A percentile compares a stretch with the other conserved stretches of the same genome.
phyloP scores from a whole-genome alignment of 2,113 vertebrate genomes.

The Amazona guildingii region DNA sequence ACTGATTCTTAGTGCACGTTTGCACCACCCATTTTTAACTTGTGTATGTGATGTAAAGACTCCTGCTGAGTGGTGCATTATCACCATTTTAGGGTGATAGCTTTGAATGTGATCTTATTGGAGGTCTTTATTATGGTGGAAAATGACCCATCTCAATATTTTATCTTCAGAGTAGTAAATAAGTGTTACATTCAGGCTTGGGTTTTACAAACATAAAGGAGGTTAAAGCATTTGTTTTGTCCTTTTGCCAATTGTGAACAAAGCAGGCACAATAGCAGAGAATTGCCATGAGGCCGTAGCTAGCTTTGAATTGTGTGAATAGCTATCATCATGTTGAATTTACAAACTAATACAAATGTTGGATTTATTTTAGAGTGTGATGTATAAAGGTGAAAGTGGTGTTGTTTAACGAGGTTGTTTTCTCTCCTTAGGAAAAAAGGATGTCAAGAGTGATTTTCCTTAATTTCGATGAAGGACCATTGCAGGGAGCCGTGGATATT shows the following conservation, averaged over 20 bases:
- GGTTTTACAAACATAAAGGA: neutral
- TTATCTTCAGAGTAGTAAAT: neutral
- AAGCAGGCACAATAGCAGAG: neutral
- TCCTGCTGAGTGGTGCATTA: slow-evolving; percentile 88
- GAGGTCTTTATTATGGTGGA: slow-evolving; percentile 84
- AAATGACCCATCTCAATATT: slow-evolving; percentile 78
- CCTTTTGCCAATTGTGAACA: neutral
- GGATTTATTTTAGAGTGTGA: neutral
- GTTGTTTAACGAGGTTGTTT: neutral
- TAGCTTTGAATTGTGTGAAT: neutral
- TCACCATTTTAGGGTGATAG: slow-evolving; percentile 89
- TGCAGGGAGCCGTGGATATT: slow-evolving; percentile 27
- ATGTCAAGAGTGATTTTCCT: slow-evolving; percentile 33
- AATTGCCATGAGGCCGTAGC: neutral
- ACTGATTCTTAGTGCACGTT: slow-evolving; percentile 58
- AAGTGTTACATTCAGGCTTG: neutral
- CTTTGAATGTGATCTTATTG: slow-evolving; percentile 86
- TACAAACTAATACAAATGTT: neutral
- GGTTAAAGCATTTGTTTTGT: neutral
- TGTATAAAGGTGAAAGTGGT: neutral
- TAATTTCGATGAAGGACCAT: slow-evolving; percentile 33
- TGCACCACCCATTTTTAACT: slow-evolving; percentile 83
- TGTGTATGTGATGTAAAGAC: slow-evolving; percentile 72
- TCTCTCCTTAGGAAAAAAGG: slow-evolving; percentile 26
- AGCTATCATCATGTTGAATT: neutral